Percentiles rank a stretch among this genome's conserved stretches.
Evolutionary conservation across 2,113 vertebrate genomes (phyloP).

Genomic region (Eudyptes chrysolophus): DNA sequence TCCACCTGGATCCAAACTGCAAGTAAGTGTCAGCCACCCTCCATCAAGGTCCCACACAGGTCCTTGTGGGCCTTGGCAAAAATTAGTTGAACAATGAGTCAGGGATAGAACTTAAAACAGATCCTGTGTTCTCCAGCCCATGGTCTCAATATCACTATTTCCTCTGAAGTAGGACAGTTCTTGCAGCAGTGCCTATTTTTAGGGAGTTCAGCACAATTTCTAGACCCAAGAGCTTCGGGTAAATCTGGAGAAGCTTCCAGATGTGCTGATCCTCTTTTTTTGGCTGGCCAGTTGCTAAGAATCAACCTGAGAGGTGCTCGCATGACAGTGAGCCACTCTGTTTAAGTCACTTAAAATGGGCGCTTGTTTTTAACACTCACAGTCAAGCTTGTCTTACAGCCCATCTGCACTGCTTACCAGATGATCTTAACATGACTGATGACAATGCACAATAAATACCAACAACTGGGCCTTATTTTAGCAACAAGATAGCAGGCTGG

Average conservation of each 20-base stretch:
- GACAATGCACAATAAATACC: background rate
- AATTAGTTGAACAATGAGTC: background rate
- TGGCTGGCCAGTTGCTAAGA: background rate
- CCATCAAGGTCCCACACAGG: background rate
- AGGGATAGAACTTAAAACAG: background rate
- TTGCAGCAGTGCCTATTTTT: background rate
- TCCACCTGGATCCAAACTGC: background rate
- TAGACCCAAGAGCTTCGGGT: background rate
- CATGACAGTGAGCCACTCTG: background rate
- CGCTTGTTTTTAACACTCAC: background rate
- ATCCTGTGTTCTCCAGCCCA: background rate
- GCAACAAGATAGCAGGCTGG: background rate
- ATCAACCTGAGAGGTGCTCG: background rate
- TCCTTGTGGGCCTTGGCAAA: background rate
- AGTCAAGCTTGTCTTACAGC: background rate
- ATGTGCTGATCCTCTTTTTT: background rate
- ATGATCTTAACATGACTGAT: background rate
- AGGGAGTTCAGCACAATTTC: background rate
- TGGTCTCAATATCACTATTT: background rate
- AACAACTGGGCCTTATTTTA: background rate
- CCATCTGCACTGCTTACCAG: background rate
- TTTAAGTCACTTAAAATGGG: background rate
- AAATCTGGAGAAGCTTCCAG: background rate
- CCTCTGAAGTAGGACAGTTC: background rate
- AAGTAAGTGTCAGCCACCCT: background rate